Evolutionary conservation across 2,888 invertebrate genomes (phyloP).

Genomic region (Gortyna flavago): DNA sequence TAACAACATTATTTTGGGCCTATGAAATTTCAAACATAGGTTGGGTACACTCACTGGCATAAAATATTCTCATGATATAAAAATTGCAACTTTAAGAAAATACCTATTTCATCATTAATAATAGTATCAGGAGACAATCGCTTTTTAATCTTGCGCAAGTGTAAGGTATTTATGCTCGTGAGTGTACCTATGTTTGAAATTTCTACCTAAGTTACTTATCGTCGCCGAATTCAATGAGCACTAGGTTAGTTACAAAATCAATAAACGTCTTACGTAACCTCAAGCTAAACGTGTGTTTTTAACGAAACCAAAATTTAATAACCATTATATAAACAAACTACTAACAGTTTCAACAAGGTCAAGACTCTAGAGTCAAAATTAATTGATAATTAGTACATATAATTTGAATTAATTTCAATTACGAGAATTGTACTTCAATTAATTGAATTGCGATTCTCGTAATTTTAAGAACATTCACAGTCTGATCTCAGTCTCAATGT

Average conservation of each 20-base stretch:
- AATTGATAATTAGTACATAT: no score
- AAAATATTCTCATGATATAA: neutral
- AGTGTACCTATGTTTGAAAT: no score
- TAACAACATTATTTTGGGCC: slow-evolving; percentile 32
- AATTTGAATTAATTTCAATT: no score
- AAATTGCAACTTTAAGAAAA: neutral
- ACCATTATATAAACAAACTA: slow-evolving; percentile 31
- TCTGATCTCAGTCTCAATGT: no score
- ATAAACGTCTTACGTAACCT: slow-evolving; percentile 36
- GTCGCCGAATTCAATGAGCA: slow-evolving; percentile 21
- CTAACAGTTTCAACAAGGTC: slow-evolving; percentile 44
- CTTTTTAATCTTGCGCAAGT: neutral
- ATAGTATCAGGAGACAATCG: neutral
- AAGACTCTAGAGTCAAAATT: slow-evolving; percentile 39
- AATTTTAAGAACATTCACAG: no score
- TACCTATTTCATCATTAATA: neutral
- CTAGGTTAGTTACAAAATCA: slow-evolving; percentile 17
- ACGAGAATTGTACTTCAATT: no score
- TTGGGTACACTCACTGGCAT: neutral
- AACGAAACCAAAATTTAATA: slow-evolving; percentile 43
- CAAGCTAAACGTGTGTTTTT: slow-evolving; percentile 14
- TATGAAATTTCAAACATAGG: neutral
- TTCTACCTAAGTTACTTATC: neutral
- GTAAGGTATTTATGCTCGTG: neutral
- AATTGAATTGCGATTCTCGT: no score